Evolutionary conservation across 1,140 invertebrate genomes (phyloP).

Genomic region (Lucilia cuprina): DNA sequence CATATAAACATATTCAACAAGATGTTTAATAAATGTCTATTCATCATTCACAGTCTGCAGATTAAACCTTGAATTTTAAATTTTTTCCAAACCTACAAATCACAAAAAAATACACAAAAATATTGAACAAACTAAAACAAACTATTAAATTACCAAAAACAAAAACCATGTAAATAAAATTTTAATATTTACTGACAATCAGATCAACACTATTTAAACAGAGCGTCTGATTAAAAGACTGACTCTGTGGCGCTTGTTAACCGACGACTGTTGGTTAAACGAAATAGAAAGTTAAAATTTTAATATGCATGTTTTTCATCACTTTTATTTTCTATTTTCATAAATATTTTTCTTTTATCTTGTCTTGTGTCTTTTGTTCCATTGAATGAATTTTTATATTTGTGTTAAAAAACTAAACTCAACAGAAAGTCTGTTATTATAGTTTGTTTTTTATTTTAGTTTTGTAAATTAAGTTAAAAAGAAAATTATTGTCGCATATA

Average conservation of each 20-base stretch:
- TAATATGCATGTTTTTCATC: not conserved
- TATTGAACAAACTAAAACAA: not conserved
- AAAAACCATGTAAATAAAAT: not conserved
- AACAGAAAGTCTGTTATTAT: not conserved
- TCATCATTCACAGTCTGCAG: not conserved
- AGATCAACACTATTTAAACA: not conserved
- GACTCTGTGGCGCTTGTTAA: not conserved
- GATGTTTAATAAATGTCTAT: not conserved
- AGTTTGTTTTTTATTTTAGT: not conserved
- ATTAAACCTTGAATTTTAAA: not conserved
- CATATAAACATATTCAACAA: not conserved
- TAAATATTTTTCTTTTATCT: not conserved
- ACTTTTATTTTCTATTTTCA: not conserved
- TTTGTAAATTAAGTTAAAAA: not conserved
- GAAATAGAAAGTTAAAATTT: constrained; percentile 5
- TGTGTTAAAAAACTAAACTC: not conserved
- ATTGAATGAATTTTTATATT: not conserved
- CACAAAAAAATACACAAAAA: not conserved
- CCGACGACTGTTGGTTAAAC: not conserved
- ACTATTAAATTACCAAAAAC: not conserved
- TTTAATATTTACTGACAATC: not conserved
- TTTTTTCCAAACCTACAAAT: not conserved
- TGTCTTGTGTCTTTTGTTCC: constrained; percentile 14
- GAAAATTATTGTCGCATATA: not conserved
- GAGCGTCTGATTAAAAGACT: not conserved